These are phyloP conservation scores for Passer domesticus DNA, from an alignment of 2,113 vertebrate genomes.

Conservation along the genomic window DNA sequence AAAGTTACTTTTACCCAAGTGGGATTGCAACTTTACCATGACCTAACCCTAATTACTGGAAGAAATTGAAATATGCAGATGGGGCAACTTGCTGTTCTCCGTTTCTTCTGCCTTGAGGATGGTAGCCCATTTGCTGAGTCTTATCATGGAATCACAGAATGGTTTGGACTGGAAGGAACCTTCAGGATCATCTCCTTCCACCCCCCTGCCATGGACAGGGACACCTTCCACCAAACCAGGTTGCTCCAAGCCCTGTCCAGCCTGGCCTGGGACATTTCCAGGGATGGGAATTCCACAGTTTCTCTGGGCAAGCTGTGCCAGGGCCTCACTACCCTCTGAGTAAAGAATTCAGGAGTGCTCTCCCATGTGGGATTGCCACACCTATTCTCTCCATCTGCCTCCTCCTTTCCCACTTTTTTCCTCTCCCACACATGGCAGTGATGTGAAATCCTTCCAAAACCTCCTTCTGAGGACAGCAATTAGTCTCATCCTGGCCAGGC, in stretches of 20 bases:
- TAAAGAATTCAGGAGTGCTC: background rate
- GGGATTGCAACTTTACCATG: background rate
- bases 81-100: background rate
- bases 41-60: background rate
- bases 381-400: background rate
- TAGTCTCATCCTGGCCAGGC: background rate
- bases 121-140: background rate
- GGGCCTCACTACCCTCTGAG: background rate
- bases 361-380: background rate
- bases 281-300: background rate
- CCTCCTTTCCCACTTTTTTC: background rate
- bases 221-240: rapidly evolving
- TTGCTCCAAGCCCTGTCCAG: rapidly evolving
- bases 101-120: background rate
- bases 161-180: background rate
- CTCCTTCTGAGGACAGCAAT: background rate
- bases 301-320: background rate
- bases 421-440: background rate
- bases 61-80: background rate
- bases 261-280: background rate
- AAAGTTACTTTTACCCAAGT: background rate
- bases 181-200: background rate
- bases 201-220: background rate
- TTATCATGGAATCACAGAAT: background rate
- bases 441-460: background rate